phyloP scores from a whole-genome alignment of 2,888 invertebrate species.

The Trissoscelio sp. region DNA sequence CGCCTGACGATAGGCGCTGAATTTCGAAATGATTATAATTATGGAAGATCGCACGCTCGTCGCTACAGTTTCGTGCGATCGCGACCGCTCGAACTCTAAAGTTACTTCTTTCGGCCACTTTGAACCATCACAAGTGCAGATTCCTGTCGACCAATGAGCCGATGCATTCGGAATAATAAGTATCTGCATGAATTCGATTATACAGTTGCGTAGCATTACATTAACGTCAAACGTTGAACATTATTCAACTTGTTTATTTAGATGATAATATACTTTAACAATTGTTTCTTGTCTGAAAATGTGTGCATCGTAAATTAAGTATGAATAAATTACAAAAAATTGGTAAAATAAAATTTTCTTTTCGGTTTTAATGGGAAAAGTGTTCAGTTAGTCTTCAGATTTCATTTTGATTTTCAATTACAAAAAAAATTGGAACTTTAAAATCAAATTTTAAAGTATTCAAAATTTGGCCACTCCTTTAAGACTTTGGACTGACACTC shows the following conservation, averaged over 20 bases:
- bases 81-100: constrained; percentile 49
- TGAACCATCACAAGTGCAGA: constrained; percentile 15
- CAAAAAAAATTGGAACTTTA: too few relatives aligned
- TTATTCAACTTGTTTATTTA: constrained; percentile 23
- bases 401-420: too few relatives aligned
- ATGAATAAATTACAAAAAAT: too few relatives aligned
- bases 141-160: constrained; percentile 41
- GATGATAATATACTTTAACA: background rate
- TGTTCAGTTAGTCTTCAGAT: too few relatives aligned
- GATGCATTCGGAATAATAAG: constrained; percentile 53
- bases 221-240: constrained; percentile 36
- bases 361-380: too few relatives aligned
- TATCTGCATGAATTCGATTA: constrained; percentile 48
- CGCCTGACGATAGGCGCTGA: constrained; percentile 67
- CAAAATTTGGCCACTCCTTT: too few relatives aligned
- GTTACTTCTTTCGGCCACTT: constrained; percentile 28
- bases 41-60: constrained; percentile 68
- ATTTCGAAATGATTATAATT: constrained; percentile 69
- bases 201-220: constrained; percentile 21
- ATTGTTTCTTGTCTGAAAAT: too few relatives aligned
- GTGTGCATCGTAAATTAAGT: too few relatives aligned
- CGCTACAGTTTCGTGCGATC: constrained; percentile 64
- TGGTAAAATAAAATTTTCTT: too few relatives aligned
- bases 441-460: too few relatives aligned
- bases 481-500: too few relatives aligned